A percentile compares a stretch with the other conserved stretches of the same genome.
phyloP scores from a whole-genome alignment of 2,797 vertebrate genomes.

The Babyrousa celebensis region DNA sequence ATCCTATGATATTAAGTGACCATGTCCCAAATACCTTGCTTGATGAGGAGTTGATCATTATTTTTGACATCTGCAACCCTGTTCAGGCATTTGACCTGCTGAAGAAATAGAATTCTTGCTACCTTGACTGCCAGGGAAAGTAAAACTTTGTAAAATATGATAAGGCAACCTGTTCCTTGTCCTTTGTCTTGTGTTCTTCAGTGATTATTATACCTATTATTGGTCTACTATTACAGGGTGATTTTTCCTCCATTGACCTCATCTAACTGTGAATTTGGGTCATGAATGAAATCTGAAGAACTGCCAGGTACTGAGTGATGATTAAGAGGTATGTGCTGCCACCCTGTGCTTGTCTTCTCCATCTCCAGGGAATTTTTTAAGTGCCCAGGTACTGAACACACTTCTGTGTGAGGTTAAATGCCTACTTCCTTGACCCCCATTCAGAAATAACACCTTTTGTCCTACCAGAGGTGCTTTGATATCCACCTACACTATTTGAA shows the following conservation, averaged over 20 bases:
- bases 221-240: slow-evolving; percentile 22
- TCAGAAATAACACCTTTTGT: slow-evolving; percentile 44
- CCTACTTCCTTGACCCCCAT: background rate
- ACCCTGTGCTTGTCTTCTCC: background rate
- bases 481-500: background rate
- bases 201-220: background rate
- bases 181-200: slow-evolving; percentile 25
- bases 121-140: background rate
- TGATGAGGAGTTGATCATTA: slow-evolving; percentile 1
- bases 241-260: slow-evolving; percentile 29
- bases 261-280: slow-evolving; percentile 49
- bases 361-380: slow-evolving; percentile 21
- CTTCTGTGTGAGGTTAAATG: background rate
- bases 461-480: slow-evolving; percentile 52
- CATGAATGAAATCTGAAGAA: slow-evolving; percentile 64
- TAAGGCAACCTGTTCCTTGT: slow-evolving; percentile 21
- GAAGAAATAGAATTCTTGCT: background rate
- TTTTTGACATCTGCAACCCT: background rate
- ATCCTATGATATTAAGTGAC: background rate
- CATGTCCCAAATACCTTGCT: slow-evolving; percentile 2
- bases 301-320: slow-evolving; percentile 18
- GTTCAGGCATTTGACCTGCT: slow-evolving; percentile 14
- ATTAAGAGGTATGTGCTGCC: slow-evolving; percentile 13
- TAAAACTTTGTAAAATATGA: slow-evolving; percentile 11
- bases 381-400: background rate